A percentile compares a stretch with the other conserved stretches of the same genome.
Conservation (phyloP, 2,888 invertebrate genomes). For the Nomada flava region DNA sequence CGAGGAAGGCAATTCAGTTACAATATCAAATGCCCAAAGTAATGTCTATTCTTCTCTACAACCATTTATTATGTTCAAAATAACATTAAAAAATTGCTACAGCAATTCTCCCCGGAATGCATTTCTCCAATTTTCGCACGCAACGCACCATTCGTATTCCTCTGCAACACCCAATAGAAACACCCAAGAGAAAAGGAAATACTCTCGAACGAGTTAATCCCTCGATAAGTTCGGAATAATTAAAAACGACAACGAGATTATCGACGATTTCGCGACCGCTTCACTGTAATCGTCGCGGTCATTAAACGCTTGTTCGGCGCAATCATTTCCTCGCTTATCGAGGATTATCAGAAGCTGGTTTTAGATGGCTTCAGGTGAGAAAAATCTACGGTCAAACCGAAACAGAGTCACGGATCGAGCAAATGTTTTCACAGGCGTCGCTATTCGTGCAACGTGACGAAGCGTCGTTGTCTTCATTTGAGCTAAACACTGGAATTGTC, state of each 20-base stretch:
- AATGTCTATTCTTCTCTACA: too few relatives aligned
- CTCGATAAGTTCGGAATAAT: constrained; percentile 10
- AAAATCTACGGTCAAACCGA: constrained; percentile 1
- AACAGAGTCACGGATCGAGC: not conserved
- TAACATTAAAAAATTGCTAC: too few relatives aligned
- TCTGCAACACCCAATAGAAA: not conserved
- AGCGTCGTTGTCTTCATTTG: constrained; percentile 15
- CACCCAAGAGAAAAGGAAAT: not conserved
- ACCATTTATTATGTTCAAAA: too few relatives aligned
- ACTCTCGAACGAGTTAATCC: constrained; percentile 10
- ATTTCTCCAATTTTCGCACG: not conserved
- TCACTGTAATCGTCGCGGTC: constrained; percentile 8
- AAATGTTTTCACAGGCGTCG: constrained; percentile 22
- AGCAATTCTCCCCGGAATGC: too few relatives aligned
- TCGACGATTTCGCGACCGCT: constrained; percentile 21
- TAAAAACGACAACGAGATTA: constrained; percentile 24
- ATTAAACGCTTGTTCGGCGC: constrained; percentile 6
- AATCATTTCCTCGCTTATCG: constrained; percentile 36
- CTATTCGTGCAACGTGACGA: constrained; percentile 1
- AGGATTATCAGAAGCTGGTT: constrained; percentile 34
- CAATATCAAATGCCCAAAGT: too few relatives aligned
- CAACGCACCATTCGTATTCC: not conserved
- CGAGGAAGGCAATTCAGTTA: too few relatives aligned
- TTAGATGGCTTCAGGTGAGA: not conserved
- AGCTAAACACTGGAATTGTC: constrained; percentile 49